Conservation (phyloP, 2,113 vertebrate species). For the Pseudorasbora parva region DNA sequence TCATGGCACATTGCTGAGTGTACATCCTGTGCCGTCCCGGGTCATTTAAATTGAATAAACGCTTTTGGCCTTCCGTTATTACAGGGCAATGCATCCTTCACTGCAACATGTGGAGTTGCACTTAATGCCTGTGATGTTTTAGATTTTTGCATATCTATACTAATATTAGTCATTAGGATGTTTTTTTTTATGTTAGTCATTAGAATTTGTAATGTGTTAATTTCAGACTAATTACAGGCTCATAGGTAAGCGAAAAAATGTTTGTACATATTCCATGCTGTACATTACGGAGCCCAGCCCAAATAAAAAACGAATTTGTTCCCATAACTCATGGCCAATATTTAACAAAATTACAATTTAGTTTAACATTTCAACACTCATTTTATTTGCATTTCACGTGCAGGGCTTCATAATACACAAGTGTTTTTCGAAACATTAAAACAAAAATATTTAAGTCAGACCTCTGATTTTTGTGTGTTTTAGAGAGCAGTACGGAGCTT, state of each 20-base stretch:
- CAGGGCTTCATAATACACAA: too few relatives aligned
- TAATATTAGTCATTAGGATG: background rate
- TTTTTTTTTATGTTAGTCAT: too few relatives aligned
- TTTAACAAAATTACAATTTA: too few relatives aligned
- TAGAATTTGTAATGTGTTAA: background rate
- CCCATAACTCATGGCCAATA: too few relatives aligned
- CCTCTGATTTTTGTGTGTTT: conserved; percentile 6
- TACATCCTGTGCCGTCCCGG: conserved; percentile 5
- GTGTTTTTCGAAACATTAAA: too few relatives aligned
- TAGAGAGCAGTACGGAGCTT: conserved; percentile 80
- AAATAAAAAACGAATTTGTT: too few relatives aligned
- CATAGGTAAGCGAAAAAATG: background rate
- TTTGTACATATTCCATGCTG: background rate
- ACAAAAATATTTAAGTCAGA: too few relatives aligned
- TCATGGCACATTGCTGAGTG: conserved; percentile 3
- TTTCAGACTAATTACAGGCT: background rate
- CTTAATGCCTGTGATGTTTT: background rate
- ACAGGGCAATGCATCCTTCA: background rate
- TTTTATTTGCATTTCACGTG: too few relatives aligned
- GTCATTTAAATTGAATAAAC: background rate
- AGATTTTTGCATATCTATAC: background rate
- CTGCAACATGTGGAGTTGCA: background rate
- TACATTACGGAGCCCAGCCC: too few relatives aligned
- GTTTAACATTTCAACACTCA: too few relatives aligned
- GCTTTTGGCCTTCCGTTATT: background rate